Percentiles rank a stretch among this genome's conserved stretches.
phyloP scores from a whole-genome alignment of 2,797 vertebrate species.

The Taeniopygia guttata region DNA sequence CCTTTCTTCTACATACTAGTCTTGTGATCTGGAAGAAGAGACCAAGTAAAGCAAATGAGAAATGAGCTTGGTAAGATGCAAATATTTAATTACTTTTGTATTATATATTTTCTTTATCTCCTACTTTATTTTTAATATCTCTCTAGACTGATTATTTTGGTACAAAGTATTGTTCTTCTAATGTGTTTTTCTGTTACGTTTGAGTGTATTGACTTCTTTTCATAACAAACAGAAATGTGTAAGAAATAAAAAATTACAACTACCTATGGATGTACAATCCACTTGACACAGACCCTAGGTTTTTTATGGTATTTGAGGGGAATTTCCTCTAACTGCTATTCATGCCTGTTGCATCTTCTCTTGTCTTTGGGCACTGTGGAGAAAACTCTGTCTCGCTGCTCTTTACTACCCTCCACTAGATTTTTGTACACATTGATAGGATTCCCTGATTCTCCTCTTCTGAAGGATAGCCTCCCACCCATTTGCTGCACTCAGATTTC shows the following conservation, averaged over 20 bases:
- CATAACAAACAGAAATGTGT: background rate
- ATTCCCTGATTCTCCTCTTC: background rate
- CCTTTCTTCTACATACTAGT: background rate
- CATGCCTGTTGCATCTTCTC: background rate
- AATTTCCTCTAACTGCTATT: background rate
- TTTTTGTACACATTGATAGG: background rate
- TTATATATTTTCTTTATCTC: background rate
- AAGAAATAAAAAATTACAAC: background rate
- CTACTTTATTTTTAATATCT: background rate
- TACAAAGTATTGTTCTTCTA: background rate
- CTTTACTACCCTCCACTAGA: background rate
- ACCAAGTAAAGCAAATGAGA: background rate
- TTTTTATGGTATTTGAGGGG: background rate
- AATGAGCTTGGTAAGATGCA: background rate
- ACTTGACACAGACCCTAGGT: fast-evolving
- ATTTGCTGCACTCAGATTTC: background rate
- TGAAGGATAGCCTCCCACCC: background rate
- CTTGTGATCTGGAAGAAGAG: background rate
- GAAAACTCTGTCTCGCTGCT: background rate
- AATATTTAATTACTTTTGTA: background rate
- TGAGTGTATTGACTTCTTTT: background rate
- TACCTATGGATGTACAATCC: background rate
- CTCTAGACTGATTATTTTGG: background rate
- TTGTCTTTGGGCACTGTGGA: background rate
- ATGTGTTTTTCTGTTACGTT: background rate